phyloP scores from a whole-genome alignment of 2,113 vertebrate species.

The Upupa epops region DNA sequence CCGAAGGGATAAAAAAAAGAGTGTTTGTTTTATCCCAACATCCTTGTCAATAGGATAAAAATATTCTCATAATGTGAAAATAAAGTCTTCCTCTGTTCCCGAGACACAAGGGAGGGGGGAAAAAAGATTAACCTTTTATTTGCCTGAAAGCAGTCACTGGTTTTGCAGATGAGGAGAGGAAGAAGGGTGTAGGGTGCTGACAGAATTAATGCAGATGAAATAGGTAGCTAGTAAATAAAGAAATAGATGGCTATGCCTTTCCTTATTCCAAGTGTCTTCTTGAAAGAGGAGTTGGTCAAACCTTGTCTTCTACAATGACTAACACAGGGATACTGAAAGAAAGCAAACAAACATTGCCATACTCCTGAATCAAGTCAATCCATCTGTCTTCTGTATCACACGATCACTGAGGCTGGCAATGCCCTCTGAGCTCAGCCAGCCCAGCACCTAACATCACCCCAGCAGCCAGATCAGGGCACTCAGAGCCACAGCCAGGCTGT shows the following conservation, averaged over 20 bases:
- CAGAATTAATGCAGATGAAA: not conserved
- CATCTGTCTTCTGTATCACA: not conserved
- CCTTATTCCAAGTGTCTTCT: not conserved
- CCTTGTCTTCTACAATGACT: not conserved
- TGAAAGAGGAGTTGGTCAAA: not conserved
- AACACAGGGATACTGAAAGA: not conserved
- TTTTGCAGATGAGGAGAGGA: not conserved
- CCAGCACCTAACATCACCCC: too few species aligned
- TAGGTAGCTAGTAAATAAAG: not conserved
- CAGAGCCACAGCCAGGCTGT: too few species aligned
- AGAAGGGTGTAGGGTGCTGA: not conserved
- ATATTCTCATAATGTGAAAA: conserved; percentile 41
- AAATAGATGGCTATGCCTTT: not conserved
- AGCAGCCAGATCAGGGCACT: too few species aligned
- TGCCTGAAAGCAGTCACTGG: not conserved
- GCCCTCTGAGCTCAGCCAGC: too few species aligned
- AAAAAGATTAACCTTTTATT: conserved; percentile 3
- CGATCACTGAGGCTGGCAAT: too few species aligned
- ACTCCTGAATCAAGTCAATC: not conserved
- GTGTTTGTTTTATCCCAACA: conserved; percentile 26
- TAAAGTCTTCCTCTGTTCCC: not conserved
- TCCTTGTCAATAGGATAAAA: conserved; percentile 9
- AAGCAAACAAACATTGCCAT: not conserved
- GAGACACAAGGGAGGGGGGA: not conserved
- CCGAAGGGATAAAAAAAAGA: not conserved